These are phyloP conservation scores for Catharus fuscescens DNA, from an alignment of 2,113 vertebrate species.

Conservation along the genomic window DNA sequence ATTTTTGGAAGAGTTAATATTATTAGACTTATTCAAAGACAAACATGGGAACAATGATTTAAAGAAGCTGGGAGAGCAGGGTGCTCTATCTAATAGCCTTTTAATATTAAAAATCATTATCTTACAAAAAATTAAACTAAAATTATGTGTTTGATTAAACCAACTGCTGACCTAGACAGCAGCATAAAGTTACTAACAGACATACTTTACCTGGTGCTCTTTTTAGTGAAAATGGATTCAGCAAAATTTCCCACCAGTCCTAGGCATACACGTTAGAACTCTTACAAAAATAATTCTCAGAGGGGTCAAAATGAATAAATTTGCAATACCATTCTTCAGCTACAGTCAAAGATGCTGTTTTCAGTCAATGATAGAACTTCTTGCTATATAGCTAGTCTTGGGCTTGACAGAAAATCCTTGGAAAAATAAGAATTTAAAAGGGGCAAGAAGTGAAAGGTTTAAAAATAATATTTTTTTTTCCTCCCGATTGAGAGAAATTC, in stretches of 20 bases:
- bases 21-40: background rate
- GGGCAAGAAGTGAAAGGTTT: background rate
- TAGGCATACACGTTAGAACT: background rate
- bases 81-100: background rate
- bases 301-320: background rate
- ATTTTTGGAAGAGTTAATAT: background rate
- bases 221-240: background rate
- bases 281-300: background rate
- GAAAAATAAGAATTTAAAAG: background rate
- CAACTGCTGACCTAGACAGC: background rate
- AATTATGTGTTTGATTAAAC: background rate
- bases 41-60: background rate
- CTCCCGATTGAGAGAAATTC: background rate
- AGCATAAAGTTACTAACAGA: background rate
- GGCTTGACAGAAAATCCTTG: background rate
- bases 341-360: background rate
- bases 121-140: background rate
- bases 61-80: background rate
- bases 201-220: background rate
- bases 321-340: background rate
- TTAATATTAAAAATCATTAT: background rate
- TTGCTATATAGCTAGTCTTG: rapidly evolving
- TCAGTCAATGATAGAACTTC: background rate
- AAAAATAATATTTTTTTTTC: background rate
- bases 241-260: background rate